Base-by-base conservation (phyloP, 2,797 vertebrate species). In the Channa striata region DNA sequence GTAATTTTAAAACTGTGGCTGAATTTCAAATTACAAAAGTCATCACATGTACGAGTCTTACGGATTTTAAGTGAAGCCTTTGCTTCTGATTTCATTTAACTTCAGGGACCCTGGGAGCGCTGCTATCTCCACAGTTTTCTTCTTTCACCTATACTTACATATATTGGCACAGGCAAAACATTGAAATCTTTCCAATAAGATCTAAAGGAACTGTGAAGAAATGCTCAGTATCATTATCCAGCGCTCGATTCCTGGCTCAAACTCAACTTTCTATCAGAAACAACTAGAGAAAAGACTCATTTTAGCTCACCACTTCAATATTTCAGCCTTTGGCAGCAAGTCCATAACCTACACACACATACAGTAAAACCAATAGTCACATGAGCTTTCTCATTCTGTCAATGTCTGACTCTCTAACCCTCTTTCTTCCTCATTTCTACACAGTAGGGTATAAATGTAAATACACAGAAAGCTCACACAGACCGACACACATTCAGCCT, bases 401-500 rank as follows among this genome's bases (percentile, higher is more conserved):
- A 82, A 9, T 75, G 70, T 82, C 82, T 74, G 64, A 79, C 78
- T 83, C 80, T 67, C 47, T 70, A 70, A 72, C 76, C 76, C 73
- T 79, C 69, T 79, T 53, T 49, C 74, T 70, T 58, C 64, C 39
- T 82, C 69, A 68, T 75, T 85, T 78, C 72, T 54, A 50, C 81
- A 75, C 84, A 83, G 79, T 47, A 14, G 64, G 68, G 62, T 74
- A 72, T 72, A 73, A 83, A 87, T 87, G 84, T 83, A 89, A 90
- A 91, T 75, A 86, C 63, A 81, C 60, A 58, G 51, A 68, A 65
- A 50, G 63, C 62, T 58, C 74, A 81, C 46, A 62, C 61, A 60
- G 5, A 12, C 64, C 40, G 11, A 51, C 68, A 80, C 83, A 77
- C 78, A 84, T 43, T 74, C 60, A 77, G 80, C 88, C 84, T n/a